Percentiles rank a stretch among this genome's conserved stretches.
Conservation (phyloP, 2,888 invertebrate species). For the Tiphia femorata region DNA sequence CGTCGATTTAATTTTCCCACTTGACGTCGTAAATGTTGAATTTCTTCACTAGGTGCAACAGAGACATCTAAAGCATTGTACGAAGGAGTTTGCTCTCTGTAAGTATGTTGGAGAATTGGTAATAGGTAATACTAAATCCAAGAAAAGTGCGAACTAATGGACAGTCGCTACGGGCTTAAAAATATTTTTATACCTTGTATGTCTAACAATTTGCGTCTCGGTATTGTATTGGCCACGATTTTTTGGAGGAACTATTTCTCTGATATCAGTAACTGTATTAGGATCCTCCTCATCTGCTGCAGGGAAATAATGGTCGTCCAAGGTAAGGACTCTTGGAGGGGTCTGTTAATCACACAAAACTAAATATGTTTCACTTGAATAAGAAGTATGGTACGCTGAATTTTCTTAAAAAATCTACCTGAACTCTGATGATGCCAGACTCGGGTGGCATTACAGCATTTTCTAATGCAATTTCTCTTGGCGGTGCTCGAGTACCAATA, state of each 20-base stretch:
- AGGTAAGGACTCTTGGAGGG: conserved; percentile 88
- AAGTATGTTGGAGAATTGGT: too few species aligned
- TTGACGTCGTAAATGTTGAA: conserved; percentile 86
- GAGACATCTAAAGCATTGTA: conserved; percentile 60
- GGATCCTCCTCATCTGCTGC: conserved; percentile 74
- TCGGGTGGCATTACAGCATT: conserved; percentile 83
- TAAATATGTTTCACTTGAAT: conserved; percentile 2
- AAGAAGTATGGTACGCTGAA: not conserved
- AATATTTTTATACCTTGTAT: conserved; percentile 51
- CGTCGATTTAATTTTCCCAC: conserved; percentile 89
- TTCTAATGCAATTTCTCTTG: conserved; percentile 87
- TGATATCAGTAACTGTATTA: conserved; percentile 35
- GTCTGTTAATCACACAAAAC: conserved; percentile 72
- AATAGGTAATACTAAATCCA: too few species aligned
- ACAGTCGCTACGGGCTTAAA: too few species aligned
- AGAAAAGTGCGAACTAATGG: too few species aligned
- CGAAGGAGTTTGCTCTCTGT: conserved; percentile 78
- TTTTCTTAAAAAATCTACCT: conserved; percentile 56
- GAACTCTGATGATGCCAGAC: conserved; percentile 81
- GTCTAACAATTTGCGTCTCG: conserved; percentile 57
- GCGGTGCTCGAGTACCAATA: conserved; percentile 83
- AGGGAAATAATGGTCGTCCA: conserved; percentile 88
- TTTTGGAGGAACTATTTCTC: conserved; percentile 40
- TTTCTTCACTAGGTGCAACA: conserved; percentile 77
- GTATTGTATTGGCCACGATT: conserved; percentile 40